Evolutionary conservation across 2,797 vertebrate species (phyloP).

Genomic region (Hydrophis major): DNA sequence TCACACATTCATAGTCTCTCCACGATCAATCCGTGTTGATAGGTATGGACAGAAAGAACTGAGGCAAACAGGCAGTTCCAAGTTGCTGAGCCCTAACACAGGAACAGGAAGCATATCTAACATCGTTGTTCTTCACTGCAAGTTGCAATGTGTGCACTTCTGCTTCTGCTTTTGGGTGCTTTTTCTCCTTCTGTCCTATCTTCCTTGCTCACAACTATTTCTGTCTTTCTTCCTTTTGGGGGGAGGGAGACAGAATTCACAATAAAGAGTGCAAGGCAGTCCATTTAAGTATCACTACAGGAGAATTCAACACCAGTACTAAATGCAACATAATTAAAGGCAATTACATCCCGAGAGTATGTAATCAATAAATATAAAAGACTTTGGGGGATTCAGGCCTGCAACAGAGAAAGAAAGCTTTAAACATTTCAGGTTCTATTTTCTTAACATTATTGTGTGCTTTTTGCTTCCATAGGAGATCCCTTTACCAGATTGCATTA

Average conservation of each 20-base stretch:
- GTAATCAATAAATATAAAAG: not conserved
- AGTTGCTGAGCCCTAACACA: constrained; percentile 6
- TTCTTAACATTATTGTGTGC: not conserved
- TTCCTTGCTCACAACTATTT: not conserved
- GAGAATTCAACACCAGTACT: not conserved
- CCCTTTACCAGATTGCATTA: not conserved
- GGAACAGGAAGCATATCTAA: constrained; percentile 75
- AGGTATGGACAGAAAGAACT: not conserved
- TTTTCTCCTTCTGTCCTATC: constrained; percentile 12
- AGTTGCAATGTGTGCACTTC: constrained; percentile 72
- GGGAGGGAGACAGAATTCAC: not conserved
- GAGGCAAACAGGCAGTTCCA: not conserved
- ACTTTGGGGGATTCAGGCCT: not conserved
- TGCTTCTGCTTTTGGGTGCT: constrained; percentile 73
- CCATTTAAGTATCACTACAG: not conserved
- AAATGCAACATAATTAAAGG: not conserved
- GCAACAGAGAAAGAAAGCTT: not conserved
- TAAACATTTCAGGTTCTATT: not conserved
- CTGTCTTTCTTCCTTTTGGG: not conserved
- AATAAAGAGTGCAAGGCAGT: not conserved
- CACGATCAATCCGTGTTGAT: not conserved
- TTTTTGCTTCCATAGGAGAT: not conserved
- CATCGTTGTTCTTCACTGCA: constrained; percentile 55
- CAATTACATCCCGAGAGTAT: not conserved
- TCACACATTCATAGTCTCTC: not conserved